Conservation (phyloP, 2,888 invertebrate genomes). For the Glyphotaelius pellucidus region DNA sequence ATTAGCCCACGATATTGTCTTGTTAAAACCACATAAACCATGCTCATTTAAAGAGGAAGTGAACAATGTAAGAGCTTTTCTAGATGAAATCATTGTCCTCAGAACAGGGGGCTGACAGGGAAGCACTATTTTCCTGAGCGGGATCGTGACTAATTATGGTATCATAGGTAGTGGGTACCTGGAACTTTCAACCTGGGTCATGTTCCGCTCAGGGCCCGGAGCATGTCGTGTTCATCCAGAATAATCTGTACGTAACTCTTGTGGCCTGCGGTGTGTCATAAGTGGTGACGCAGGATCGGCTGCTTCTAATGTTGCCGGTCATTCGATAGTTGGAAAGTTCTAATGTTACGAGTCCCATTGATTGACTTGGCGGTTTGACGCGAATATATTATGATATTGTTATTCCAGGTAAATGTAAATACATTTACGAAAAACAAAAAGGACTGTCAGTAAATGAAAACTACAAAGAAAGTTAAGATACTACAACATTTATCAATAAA, state of each 20-base stretch:
- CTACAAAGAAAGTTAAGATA: too few species aligned
- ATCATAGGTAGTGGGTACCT: conserved; percentile 6
- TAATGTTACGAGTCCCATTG: too few species aligned
- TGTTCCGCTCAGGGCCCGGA: not conserved
- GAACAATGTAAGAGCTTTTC: conserved; percentile 7
- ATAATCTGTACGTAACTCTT: conserved; percentile 31
- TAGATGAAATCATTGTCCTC: not conserved
- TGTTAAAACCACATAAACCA: not conserved
- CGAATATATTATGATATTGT: too few species aligned
- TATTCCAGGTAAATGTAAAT: too few species aligned
- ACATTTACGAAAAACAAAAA: too few species aligned
- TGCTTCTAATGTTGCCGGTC: too few species aligned
- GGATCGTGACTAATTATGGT: conserved; percentile 45
- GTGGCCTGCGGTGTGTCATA: conserved; percentile 26
- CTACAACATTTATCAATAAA: too few species aligned
- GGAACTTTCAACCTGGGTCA: conserved; percentile 38
- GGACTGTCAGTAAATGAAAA: too few species aligned
- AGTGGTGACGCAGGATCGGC: conserved; percentile 24
- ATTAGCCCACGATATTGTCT: too few species aligned
- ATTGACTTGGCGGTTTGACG: too few species aligned
- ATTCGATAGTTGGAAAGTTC: too few species aligned
- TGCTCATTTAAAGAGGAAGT: not conserved
- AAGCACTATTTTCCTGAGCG: conserved; percentile 26
- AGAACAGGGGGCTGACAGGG: not conserved
- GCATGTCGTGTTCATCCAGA: conserved; percentile 14